phyloP scores from a whole-genome alignment of 2,888 invertebrate genomes.

The Subacronicta megacephala region DNA sequence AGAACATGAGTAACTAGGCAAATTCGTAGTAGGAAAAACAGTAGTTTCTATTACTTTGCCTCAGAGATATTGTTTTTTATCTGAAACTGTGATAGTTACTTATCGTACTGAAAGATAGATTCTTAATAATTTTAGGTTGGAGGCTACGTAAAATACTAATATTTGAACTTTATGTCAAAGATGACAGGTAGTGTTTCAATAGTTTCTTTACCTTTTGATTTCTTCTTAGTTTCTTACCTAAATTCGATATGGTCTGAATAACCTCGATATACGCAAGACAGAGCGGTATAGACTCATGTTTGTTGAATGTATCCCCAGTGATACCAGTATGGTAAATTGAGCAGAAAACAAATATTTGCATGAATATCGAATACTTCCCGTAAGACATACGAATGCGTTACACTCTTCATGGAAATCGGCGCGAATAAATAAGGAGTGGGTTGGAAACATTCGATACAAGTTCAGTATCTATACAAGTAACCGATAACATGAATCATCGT shows the following conservation, averaged over 20 bases:
- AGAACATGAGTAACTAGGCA: not conserved
- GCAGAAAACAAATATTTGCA: conserved; percentile 77
- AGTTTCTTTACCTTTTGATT: too few species aligned
- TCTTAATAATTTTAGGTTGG: too few species aligned
- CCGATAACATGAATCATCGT: not conserved
- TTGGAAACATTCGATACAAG: conserved; percentile 60
- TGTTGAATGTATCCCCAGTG: conserved; percentile 71
- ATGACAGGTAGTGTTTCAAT: too few species aligned
- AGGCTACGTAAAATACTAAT: too few species aligned
- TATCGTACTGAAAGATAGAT: too few species aligned
- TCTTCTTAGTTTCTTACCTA: too few species aligned
- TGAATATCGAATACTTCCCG: conserved; percentile 72
- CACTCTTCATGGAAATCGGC: conserved; percentile 78
- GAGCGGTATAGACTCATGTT: conserved; percentile 57
- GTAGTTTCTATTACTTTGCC: too few species aligned
- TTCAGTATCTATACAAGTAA: conserved; percentile 34
- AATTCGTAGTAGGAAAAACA: too few species aligned
- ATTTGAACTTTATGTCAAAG: too few species aligned
- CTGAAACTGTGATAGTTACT: too few species aligned
- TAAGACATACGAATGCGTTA: conserved; percentile 79
- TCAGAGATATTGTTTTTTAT: too few species aligned
- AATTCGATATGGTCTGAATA: not conserved
- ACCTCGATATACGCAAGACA: conserved; percentile 15
- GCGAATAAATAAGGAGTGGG: conserved; percentile 79
- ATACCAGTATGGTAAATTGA: conserved; percentile 63